Base-by-base conservation (phyloP, 2,113 vertebrate genomes). In the Microcebus murinus region DNA sequence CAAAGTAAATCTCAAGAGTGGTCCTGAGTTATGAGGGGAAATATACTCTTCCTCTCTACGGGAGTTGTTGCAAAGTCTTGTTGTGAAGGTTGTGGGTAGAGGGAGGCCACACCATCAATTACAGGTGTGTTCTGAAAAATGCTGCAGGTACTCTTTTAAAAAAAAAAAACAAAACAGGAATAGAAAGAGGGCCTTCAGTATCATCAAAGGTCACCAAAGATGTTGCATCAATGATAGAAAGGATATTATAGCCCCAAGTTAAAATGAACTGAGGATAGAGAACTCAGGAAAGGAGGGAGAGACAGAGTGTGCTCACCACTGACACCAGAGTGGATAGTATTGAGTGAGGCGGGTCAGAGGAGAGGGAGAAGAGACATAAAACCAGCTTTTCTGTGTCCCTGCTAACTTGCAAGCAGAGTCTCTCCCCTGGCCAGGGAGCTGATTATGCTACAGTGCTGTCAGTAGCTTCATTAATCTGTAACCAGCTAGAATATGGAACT, bases 321-420 rank as follows among this genome's bases (percentile, higher is more conserved):
- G 59, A 57, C 0, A 5, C 20, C 59, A 2, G 87, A 45, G 80
- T 0, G 36, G 8, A 1, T 2, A 11, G 29, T 23, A 36, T 11
- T 13, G 36, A 18, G 17, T 68, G 63, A 55, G 59, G 7, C 0
- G 50, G 31, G 1, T 1, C 4, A 0, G 25, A 59, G 70, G 80
- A 80, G 21, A 31, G 39, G 50, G 17, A 5, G 18, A 6, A 71
- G 63, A 80, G 42, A 10, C 0, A 0, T 29, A 0, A 18, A 39
- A 23, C 65, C 11, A 20, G 31, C 6, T 25, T 59, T 63, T 59
- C 36, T 12, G 15, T 4, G 2, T 79, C 79, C 55, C 50, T 0
- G 31, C 23, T 36, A 29, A 15, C 34, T 5, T 71, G 18, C 34
- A 71, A 18, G 52, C 8, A 6, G n/a, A 7, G 11, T 31, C 25